Base-by-base conservation (phyloP, 2,888 invertebrate species). In the Papilio protenor region DNA sequence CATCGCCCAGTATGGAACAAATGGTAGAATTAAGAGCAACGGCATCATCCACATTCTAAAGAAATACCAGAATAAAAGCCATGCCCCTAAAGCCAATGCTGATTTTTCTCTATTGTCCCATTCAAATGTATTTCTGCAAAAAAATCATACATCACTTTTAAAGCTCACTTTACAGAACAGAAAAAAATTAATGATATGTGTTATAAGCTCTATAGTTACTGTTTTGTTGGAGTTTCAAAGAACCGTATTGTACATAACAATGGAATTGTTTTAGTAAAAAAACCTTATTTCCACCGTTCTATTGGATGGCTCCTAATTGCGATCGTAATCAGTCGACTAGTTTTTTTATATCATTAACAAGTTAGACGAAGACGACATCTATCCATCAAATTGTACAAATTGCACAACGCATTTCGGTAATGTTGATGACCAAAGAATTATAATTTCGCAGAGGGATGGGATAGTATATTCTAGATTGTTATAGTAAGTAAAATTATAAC, bases 11-110 rank as follows among this genome's bases (percentile, higher is more conserved):
- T 87, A 90, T 82, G 92, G 92, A 21, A 89, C 66, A 79, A 94
- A 94, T 0, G 93, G 93, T 45, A 88, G 76, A 0, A 91, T 80
- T 10, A 91, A 79, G 45, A 92, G 78, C 14, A 94, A 81, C 1
- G 94, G 94, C 14, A 90, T 87, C 94, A 94, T 93, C 94, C 94
- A 94, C 87, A 92, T 86, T 55, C 89, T 83, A 82, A 93, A 92
- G 85, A 90, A 87, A 81, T 89, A 90, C 94, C 94, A 94, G 82
- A 94, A 94, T 8, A 85, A 80, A 2, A 94, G 83, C 94, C 94
- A 94, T 2, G 80, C 88, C 1, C 85, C 80, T 79, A 94, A 83
- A 40, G 91, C 92, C 64, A 90, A 81, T 10, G 87, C 87, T 0
- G 91, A 92, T 79, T 90, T 85, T 79, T 93, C 92, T 27, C 89